Conservation (phyloP, 2,888 invertebrate genomes). For the Drosophila anceps region DNA sequence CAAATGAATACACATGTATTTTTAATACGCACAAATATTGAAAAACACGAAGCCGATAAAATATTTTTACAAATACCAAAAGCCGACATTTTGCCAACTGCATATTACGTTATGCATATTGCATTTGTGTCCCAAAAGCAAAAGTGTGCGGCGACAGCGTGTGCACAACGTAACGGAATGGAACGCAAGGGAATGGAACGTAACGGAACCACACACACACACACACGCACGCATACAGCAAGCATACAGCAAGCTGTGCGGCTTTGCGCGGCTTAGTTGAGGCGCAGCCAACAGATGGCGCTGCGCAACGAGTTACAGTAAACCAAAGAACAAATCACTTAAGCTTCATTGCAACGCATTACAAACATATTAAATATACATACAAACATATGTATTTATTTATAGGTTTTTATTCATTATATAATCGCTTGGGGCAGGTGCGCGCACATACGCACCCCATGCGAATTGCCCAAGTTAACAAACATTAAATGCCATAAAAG, state of each 20-base stretch:
- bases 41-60: slow-evolving; percentile 39
- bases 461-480: background rate
- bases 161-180: background rate
- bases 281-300: background rate
- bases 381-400: background rate
- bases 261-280: slow-evolving; percentile 18
- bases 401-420: background rate
- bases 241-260: background rate
- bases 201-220: background rate
- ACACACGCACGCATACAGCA: background rate
- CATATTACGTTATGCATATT: slow-evolving; percentile 65
- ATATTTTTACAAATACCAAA: slow-evolving; percentile 62
- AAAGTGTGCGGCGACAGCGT: too few species aligned
- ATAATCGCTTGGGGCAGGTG: background rate
- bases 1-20: slow-evolving; percentile 23
- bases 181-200: background rate
- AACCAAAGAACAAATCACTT: slow-evolving; percentile 1
- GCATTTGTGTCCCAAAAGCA: slow-evolving; percentile 32
- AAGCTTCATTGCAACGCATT: slow-evolving; percentile 2
- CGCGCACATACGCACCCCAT: slow-evolving; percentile 3
- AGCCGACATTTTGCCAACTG: slow-evolving; percentile 58
- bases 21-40: slow-evolving; percentile 23
- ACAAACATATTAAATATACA: background rate
- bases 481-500: slow-evolving; percentile 45
- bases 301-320: background rate